These are phyloP conservation scores for Protobothrops mucrosquamatus DNA, from an alignment of 2,113 vertebrate genomes.

Conservation along the genomic window DNA sequence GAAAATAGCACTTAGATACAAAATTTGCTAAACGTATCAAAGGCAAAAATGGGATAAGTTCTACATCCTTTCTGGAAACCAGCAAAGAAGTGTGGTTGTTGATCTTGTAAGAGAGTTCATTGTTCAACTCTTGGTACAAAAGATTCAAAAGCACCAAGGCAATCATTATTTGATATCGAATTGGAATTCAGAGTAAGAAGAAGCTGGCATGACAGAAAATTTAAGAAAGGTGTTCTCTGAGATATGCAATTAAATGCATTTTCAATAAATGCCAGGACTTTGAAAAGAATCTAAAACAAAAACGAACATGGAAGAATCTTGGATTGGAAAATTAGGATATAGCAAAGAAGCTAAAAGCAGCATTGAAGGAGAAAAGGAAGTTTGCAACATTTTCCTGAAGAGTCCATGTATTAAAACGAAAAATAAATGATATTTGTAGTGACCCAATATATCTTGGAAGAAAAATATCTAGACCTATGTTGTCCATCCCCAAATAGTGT, in stretches of 20 bases:
- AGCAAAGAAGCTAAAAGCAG: conserved; percentile 32
- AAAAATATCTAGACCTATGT: not conserved
- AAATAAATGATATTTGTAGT: not conserved
- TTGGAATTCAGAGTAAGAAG: not conserved
- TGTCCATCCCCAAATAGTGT: accelerated
- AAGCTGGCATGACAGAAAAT: not conserved
- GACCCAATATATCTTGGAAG: not conserved
- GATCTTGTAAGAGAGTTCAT: not conserved
- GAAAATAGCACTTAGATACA: not conserved
- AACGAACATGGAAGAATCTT: not conserved
- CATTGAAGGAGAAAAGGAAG: conserved; percentile 53
- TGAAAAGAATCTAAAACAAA: not conserved
- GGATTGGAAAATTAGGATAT: conserved; percentile 43
- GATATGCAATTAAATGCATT: not conserved
- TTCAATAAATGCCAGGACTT: not conserved
- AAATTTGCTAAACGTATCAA: not conserved
- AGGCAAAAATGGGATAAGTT: not conserved
- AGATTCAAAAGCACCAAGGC: not conserved
- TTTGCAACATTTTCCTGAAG: not conserved
- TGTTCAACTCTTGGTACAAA: not conserved
- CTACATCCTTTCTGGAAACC: not conserved
- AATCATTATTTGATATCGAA: not conserved
- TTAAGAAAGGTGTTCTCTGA: not conserved
- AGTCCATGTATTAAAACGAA: conserved; percentile 13
- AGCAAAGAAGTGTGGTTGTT: not conserved